Evolutionary conservation across 30 jellyfish, hydroid and myxozoan species (phyloP).

Genomic region (Nemopilema nomurai): DNA sequence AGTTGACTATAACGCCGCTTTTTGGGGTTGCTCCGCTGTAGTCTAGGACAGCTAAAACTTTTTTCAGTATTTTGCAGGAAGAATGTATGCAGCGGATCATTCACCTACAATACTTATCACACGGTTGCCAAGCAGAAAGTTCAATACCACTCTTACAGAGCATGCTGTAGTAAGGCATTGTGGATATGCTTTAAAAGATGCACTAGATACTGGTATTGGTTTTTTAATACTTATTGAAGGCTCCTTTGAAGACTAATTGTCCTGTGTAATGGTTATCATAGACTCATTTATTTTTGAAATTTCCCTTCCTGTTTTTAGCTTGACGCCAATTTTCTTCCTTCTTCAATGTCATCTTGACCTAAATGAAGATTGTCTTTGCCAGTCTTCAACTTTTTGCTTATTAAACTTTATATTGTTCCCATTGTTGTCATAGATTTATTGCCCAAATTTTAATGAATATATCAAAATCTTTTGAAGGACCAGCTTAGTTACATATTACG

Average conservation of each 20-base stretch:
- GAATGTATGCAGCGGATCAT: slow-evolving; percentile 65
- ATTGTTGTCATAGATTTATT: not conserved
- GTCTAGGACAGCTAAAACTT: too few species aligned
- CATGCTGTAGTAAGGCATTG: slow-evolving; percentile 78
- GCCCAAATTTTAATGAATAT: not conserved
- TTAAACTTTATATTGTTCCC: too few species aligned
- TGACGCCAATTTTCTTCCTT: too few species aligned
- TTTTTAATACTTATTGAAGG: too few species aligned
- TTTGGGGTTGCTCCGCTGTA: not conserved
- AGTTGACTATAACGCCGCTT: not conserved
- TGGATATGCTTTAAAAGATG: slow-evolving; percentile 72
- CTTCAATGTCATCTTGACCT: too few species aligned
- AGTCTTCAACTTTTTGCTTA: not conserved
- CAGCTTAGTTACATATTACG: slow-evolving; percentile 1
- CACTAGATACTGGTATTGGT: slow-evolving; percentile 83
- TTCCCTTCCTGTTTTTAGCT: too few species aligned
- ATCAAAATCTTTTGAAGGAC: slow-evolving; percentile 28
- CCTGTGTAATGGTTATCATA: too few species aligned
- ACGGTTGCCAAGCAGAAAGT: slow-evolving; percentile 41
- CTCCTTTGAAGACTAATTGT: too few species aligned
- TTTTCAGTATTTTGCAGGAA: slow-evolving; percentile 30
- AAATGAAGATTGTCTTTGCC: too few species aligned
- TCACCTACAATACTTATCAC: slow-evolving; percentile 59
- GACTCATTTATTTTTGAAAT: too few species aligned
- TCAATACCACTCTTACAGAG: slow-evolving; percentile 77